phyloP scores from a whole-genome alignment of 2,888 invertebrate genomes.

The Melangyna quadrimaculata region DNA sequence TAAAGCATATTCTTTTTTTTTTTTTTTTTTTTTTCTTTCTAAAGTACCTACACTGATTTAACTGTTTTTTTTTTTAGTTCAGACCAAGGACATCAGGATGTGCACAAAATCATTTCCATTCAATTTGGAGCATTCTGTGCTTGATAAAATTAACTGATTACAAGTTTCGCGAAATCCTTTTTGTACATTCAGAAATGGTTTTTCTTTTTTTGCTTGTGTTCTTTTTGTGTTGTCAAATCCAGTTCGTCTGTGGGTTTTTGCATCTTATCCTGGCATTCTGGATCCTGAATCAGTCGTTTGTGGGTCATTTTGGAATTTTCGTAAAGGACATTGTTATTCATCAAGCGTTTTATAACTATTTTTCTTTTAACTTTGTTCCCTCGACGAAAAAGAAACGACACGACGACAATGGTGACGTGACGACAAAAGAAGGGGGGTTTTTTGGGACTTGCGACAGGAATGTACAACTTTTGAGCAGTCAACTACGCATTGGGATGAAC shows the following conservation, averaged over 20 bases:
- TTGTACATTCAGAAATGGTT: constrained; percentile 55
- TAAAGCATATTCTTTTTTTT: background rate
- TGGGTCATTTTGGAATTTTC: constrained; percentile 64
- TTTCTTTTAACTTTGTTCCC: constrained; percentile 62
- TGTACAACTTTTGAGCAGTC: constrained; percentile 10
- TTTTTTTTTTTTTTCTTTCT: background rate
- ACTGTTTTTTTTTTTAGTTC: background rate
- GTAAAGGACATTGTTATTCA: constrained; percentile 64
- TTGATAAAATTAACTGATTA: constrained; percentile 71
- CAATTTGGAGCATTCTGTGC: constrained; percentile 63
- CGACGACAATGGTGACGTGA: background rate
- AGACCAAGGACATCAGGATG: constrained; percentile 43
- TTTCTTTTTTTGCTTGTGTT: background rate
- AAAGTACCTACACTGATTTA: constrained; percentile 39
- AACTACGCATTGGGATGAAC: constrained; percentile 55
- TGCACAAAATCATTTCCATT: constrained; percentile 59
- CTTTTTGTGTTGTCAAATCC: constrained; percentile 30
- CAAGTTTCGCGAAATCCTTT: constrained; percentile 67
- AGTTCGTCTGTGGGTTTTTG: background rate
- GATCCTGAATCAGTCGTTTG: constrained; percentile 42
- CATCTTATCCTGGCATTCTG: constrained; percentile 12
- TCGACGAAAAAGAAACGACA: background rate
- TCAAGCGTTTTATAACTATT: constrained; percentile 70
- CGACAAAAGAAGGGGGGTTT: background rate
- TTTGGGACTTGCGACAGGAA: background rate